Conservation (phyloP, 2,113 vertebrate genomes). For the Rhinopithecus roxellana region DNA sequence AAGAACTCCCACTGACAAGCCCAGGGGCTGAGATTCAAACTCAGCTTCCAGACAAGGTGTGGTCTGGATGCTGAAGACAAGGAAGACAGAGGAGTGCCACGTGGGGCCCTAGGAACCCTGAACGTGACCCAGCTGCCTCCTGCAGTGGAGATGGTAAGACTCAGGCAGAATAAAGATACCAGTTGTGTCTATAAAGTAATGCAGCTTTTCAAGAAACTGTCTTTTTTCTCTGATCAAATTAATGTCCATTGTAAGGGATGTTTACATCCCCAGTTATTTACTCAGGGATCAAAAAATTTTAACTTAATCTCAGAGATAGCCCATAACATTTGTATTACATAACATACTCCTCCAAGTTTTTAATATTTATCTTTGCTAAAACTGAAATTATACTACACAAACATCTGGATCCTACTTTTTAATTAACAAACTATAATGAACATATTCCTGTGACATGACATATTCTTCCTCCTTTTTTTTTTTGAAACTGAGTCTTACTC, state of each 20-base stretch:
- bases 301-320: neutral
- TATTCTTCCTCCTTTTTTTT: neutral
- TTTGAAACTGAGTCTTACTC: no score
- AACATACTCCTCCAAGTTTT: neutral
- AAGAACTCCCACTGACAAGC: fast-evolving
- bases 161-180: neutral
- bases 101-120: fast-evolving
- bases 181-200: neutral
- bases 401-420: neutral
- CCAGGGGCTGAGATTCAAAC: neutral
- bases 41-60: neutral
- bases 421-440: neutral
- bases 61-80: neutral
- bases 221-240: neutral
- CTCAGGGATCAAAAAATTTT: neutral
- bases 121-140: neutral
- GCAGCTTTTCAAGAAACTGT: neutral
- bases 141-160: no score
- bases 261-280: neutral
- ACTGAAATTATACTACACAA: neutral
- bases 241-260: neutral
- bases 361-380: neutral
- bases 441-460: neutral
- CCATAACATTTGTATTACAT: neutral
- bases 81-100: neutral